Percentiles rank a stretch among this genome's conserved stretches.
Conservation (phyloP, 1,140 invertebrate species). For the Tachypleus tridentatus region DNA sequence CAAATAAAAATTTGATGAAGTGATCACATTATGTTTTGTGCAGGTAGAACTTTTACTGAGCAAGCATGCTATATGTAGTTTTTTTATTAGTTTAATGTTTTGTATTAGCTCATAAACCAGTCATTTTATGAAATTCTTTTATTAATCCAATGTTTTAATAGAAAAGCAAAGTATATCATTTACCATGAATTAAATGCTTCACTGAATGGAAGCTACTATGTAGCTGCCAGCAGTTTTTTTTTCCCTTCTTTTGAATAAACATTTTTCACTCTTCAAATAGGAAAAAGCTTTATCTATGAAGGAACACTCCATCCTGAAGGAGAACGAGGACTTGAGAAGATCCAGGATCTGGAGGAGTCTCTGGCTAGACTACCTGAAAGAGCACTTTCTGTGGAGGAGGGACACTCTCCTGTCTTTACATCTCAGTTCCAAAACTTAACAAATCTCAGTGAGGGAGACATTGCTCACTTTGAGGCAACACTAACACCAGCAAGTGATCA, state of each 20-base stretch:
- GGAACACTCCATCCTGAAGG: slow-evolving; percentile 86
- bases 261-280: slow-evolving; percentile 6
- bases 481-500: slow-evolving; percentile 87
- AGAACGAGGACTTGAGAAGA: slow-evolving; percentile 74
- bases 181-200: no score
- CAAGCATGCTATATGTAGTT: no score
- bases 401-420: slow-evolving; percentile 73
- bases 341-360: slow-evolving; percentile 82
- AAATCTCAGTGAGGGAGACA: slow-evolving; percentile 74
- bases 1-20: no score
- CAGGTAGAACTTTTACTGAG: no score
- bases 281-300: slow-evolving; percentile 69
- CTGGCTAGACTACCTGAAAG: slow-evolving; percentile 51
- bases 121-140: no score
- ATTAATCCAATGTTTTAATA: no score
- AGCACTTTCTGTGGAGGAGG: slow-evolving; percentile 48
- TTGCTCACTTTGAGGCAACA: slow-evolving; percentile 87
- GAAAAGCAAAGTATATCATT: no score
- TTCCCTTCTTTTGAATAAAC: not conserved
- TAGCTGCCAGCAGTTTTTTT: no score
- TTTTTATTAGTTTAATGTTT: no score
- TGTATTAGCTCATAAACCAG: no score
- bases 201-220: no score
- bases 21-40: no score
- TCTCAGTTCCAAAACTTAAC: slow-evolving; percentile 68